Conservation (phyloP, 2,888 invertebrate species). For the Drosophila paramelanica region DNA sequence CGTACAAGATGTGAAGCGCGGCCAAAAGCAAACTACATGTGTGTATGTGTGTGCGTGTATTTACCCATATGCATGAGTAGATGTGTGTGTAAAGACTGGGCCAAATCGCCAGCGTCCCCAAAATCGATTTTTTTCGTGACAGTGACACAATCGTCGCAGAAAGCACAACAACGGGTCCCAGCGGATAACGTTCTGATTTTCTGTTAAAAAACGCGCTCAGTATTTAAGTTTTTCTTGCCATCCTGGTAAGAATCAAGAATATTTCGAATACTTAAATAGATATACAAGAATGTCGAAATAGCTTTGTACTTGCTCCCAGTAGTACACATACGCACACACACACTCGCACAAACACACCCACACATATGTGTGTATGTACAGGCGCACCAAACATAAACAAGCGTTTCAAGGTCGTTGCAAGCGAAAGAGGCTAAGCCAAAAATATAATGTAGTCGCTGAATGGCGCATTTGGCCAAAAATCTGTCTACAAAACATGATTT, state of each 20-base stretch:
- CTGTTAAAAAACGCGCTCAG: not conserved
- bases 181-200: conserved; percentile 14
- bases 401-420: conserved; percentile 72
- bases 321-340: not conserved
- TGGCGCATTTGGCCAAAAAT: conserved; percentile 47
- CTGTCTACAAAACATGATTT: conserved; percentile 8
- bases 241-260: conserved; percentile 21
- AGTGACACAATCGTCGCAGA: conserved; percentile 60
- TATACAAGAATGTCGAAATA: not conserved
- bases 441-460: conserved; percentile 38
- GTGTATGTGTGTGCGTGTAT: conserved; percentile 1
- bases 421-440: conserved; percentile 48
- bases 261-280: not conserved
- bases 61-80: conserved; percentile 1
- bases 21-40: conserved; percentile 36
- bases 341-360: not conserved
- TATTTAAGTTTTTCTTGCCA: conserved; percentile 7
- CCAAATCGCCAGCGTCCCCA: conserved; percentile 57
- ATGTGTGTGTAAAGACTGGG: conserved; percentile 35
- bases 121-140: conserved; percentile 72
- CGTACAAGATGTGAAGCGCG: conserved; percentile 40
- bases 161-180: conserved; percentile 27
- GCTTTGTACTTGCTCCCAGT: not conserved
- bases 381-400: conserved; percentile 66
- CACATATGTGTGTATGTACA: not conserved